Evolutionary conservation across 2,113 vertebrate genomes (phyloP).

Genomic region (Aleadryas rufinucha): DNA sequence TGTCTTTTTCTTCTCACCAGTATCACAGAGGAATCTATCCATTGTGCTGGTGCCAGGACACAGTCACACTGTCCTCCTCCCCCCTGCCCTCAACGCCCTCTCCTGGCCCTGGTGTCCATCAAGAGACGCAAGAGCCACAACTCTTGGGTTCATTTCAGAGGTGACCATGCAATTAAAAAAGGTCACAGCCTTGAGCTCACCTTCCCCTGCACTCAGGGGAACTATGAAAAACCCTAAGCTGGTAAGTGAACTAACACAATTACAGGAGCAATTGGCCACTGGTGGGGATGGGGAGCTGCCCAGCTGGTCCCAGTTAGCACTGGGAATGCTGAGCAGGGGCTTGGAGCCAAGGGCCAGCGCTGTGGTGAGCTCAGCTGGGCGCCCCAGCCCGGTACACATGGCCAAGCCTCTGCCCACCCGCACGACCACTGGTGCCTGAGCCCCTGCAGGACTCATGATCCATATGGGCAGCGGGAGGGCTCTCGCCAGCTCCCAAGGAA

Average conservation of each 20-base stretch:
- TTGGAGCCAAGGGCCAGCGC: neutral
- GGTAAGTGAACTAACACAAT: neutral
- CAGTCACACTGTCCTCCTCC: neutral
- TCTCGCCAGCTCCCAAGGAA: neutral
- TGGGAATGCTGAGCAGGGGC: neutral
- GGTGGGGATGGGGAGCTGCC: neutral
- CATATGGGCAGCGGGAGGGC: fast-evolving
- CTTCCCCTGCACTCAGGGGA: neutral
- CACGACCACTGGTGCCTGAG: neutral
- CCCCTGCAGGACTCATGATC: neutral
- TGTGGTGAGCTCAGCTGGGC: fast-evolving
- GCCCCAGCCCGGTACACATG: fast-evolving
- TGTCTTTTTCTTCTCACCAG: neutral
- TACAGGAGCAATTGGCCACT: neutral
- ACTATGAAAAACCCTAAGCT: neutral
- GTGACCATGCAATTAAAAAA: neutral
- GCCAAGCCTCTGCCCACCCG: neutral
- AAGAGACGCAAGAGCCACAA: neutral
- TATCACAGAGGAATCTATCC: neutral
- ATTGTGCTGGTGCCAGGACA: neutral
- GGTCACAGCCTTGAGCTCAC: neutral
- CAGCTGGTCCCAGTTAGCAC: neutral
- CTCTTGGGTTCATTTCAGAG: neutral
- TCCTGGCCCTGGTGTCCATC: neutral
- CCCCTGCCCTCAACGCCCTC: neutral